Conservation (phyloP, 2,888 invertebrate species). For the Kryphioiulus occultus region DNA sequence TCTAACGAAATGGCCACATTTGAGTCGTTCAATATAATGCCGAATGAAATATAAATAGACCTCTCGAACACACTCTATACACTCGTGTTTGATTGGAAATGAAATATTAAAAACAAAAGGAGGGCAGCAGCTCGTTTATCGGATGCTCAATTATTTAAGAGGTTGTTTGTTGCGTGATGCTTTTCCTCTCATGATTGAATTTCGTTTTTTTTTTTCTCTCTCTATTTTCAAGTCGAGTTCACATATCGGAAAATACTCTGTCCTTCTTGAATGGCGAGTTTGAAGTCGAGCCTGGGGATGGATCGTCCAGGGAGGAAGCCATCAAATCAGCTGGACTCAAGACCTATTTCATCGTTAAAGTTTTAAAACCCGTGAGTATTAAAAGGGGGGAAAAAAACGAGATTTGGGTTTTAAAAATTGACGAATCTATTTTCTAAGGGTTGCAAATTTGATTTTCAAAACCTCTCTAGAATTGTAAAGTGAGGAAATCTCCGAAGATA, state of each 20-base stretch:
- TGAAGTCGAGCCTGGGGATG: conserved; percentile 89
- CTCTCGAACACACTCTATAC: no score
- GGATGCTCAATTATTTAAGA: not conserved
- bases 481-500: no score
- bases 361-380: conserved; percentile 73
- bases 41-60: not conserved
- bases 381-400: no score
- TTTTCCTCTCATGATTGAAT: conserved; percentile 25
- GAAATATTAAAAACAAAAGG: not conserved
- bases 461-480: no score
- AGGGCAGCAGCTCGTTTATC: not conserved
- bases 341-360: conserved; percentile 89
- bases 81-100: not conserved
- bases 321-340: conserved; percentile 85
- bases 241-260: conserved; percentile 90
- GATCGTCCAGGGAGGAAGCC: conserved; percentile 90
- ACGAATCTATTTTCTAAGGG: no score
- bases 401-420: no score
- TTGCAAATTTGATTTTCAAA: no score
- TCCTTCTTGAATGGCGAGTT: conserved; percentile 88
- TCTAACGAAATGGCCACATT: not conserved
- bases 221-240: conserved; percentile 76
- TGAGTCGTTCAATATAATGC: not conserved
- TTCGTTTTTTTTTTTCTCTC: not conserved
- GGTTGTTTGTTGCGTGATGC: not conserved